Evolutionary conservation across 2,888 invertebrate genomes (phyloP).

Genomic region (Sarcophaga variegata): DNA sequence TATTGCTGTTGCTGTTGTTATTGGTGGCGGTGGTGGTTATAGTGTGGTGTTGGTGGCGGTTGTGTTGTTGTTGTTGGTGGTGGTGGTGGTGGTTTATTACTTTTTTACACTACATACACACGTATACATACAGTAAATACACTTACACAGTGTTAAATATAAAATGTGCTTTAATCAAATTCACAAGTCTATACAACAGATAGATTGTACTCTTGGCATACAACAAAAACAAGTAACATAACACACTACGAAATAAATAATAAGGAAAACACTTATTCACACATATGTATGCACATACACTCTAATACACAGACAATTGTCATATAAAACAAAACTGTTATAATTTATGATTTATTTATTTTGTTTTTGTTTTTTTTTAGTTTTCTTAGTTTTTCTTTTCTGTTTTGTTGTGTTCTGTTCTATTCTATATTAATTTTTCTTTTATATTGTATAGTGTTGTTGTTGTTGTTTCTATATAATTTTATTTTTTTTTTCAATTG

Average conservation of each 20-base stretch:
- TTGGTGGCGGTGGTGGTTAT: conserved; percentile 59
- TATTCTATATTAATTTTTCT: background rate
- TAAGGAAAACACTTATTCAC: background rate
- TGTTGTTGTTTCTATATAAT: background rate
- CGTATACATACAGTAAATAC: background rate
- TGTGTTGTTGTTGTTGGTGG: background rate
- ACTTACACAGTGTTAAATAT: background rate
- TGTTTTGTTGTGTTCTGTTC: too few relatives aligned
- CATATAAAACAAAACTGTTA: conserved; percentile 53
- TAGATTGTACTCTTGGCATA: background rate
- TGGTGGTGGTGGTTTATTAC: background rate
- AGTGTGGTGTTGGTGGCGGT: background rate
- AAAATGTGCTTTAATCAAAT: background rate
- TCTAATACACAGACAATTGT: conserved; percentile 25
- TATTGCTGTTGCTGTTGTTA: conserved; percentile 35
- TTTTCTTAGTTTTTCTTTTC: too few relatives aligned
- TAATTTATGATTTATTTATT: conserved; percentile 54
- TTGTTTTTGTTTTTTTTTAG: background rate
- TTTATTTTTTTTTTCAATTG: background rate
- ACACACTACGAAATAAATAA: background rate
- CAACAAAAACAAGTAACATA: background rate
- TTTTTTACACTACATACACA: background rate
- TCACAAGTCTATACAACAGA: background rate
- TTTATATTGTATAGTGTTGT: background rate
- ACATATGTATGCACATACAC: background rate